Percentiles rank a stretch among this genome's conserved stretches.
Evolutionary conservation across 2,113 vertebrate genomes (phyloP).

Genomic region (Forbesichthys agassizii): DNA sequence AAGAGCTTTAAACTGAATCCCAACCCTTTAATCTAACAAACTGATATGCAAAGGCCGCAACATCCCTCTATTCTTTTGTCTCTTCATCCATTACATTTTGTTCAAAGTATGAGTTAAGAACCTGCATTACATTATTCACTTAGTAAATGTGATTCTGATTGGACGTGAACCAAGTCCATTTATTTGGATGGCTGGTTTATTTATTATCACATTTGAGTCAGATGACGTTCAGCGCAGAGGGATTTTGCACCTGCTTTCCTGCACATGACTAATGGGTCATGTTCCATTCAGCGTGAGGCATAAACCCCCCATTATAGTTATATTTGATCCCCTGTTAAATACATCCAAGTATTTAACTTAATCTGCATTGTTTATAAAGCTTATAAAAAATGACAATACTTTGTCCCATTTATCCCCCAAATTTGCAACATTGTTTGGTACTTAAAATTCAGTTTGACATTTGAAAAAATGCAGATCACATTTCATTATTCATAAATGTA

Average conservation of each 20-base stretch:
- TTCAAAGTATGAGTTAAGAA: not conserved
- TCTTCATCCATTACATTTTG: not conserved
- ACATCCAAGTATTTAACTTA: not conserved
- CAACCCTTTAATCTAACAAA: slow-evolving; percentile 28
- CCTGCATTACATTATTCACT: not conserved
- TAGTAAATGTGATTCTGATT: not conserved
- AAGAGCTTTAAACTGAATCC: slow-evolving; percentile 22
- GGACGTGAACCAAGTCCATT: not conserved
- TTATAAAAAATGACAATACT: too few species aligned
- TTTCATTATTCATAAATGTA: too few species aligned
- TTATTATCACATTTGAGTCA: not conserved
- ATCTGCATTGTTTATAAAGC: too few species aligned
- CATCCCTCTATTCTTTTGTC: slow-evolving; percentile 30
- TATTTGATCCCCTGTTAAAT: not conserved
- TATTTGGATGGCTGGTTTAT: not conserved
- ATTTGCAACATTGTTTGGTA: not conserved
- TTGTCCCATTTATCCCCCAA: not conserved
- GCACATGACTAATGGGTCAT: slow-evolving; percentile 5
- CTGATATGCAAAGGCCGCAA: slow-evolving; percentile 53
- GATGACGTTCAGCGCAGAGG: slow-evolving; percentile 37
- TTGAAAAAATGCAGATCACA: too few species aligned
- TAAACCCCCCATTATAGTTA: not conserved
- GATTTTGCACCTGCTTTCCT: slow-evolving; percentile 72
- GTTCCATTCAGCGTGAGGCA: slow-evolving; percentile 8
- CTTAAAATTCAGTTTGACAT: too few species aligned